Evolutionary conservation across 2,113 vertebrate genomes (phyloP).

Genomic region (Charina bottae): DNA sequence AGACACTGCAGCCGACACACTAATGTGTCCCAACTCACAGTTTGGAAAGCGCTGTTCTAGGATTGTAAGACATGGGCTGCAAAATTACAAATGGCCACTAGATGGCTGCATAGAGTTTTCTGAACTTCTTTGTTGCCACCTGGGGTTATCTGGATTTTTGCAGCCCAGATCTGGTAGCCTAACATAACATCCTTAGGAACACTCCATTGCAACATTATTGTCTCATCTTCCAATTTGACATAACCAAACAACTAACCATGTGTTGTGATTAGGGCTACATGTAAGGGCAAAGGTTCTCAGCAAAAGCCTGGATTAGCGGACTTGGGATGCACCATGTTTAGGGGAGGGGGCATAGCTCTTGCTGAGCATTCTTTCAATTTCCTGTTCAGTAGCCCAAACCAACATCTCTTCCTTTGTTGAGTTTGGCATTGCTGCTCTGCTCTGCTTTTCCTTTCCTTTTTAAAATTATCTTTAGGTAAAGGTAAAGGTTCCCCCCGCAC

Average conservation of each 20-base stretch:
- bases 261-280: background rate
- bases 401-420: background rate
- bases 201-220: background rate
- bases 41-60: too few species aligned
- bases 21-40: too few species aligned
- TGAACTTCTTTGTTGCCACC: background rate
- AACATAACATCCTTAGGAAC: background rate
- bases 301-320: background rate
- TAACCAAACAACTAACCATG: background rate
- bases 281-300: background rate
- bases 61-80: background rate
- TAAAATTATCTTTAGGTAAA: background rate
- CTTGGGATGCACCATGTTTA: background rate
- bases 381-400: background rate
- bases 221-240: background rate
- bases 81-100: background rate
- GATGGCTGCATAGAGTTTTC: background rate
- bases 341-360: background rate
- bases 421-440: background rate
- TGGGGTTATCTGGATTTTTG: background rate
- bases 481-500: too few species aligned
- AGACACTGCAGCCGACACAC: too few species aligned
- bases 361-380: background rate
- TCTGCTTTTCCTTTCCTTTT: background rate
- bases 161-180: background rate